A percentile compares a stretch with the other conserved stretches of the same genome.
Evolutionary conservation across 2,797 vertebrate genomes (phyloP).

Genomic region (Erethizon dorsatum): DNA sequence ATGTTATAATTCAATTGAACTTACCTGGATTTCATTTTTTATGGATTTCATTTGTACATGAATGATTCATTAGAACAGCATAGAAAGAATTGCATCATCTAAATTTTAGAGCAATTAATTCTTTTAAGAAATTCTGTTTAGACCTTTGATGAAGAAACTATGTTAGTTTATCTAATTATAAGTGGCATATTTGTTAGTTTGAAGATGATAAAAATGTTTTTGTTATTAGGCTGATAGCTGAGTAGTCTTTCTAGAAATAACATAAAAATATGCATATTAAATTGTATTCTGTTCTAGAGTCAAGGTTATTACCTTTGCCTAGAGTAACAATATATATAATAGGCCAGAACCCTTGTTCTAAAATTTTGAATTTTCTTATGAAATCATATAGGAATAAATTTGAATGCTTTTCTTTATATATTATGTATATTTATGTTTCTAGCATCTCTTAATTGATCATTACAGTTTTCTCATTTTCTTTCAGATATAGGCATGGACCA

Average conservation of each 20-base stretch:
- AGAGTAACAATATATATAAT: constrained; percentile 14
- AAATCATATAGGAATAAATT: constrained; percentile 15
- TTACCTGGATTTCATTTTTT: constrained; percentile 20
- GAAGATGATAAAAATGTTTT: constrained; percentile 19
- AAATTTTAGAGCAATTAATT: constrained; percentile 44
- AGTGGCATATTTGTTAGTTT: constrained; percentile 35
- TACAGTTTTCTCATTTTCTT: constrained; percentile 75
- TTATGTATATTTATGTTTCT: constrained; percentile 42
- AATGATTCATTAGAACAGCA: neutral
- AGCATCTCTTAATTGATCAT: constrained; percentile 16
- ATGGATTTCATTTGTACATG: neutral
- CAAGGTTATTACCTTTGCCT: constrained; percentile 28
- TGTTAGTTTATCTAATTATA: constrained; percentile 53
- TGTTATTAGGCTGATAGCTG: neutral
- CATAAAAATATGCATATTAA: constrained; percentile 49
- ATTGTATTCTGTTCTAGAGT: constrained; percentile 32
- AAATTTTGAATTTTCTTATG: constrained; percentile 50
- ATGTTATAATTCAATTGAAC: constrained; percentile 25
- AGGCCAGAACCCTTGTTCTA: constrained; percentile 17
- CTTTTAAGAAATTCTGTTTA: constrained; percentile 50
- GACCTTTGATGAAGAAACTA: constrained; percentile 13
- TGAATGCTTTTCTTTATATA: constrained; percentile 46
- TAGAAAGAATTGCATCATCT: neutral
- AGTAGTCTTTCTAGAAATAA: constrained; percentile 32
- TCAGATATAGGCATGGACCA: constrained; percentile 96